Evolutionary conservation across 2,888 invertebrate species (phyloP), one percentile per base, ranked within the genome.

Genomic region (Caenorhabditis zanzibari): DNA sequence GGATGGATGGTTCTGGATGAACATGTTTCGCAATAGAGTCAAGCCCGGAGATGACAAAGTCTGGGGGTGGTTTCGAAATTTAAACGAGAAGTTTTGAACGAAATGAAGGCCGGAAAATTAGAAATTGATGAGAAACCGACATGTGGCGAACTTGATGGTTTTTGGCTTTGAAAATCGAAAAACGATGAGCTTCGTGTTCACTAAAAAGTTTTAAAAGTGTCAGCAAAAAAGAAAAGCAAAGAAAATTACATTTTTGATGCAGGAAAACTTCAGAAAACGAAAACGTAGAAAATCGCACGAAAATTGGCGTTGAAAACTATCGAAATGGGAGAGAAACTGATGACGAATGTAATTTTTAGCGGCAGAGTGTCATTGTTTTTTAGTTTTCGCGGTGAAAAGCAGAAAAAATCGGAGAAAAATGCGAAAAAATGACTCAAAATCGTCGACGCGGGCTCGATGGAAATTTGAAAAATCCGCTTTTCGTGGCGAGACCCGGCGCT

Each of bases 401-500:
- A 47, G 4, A 9, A 52, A 32, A 68, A 69, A 56, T 24, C 22
- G 19, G 12, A 0, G 28, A 14, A n/a, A 77, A 77, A 59, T 32
- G 16, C 7, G 32, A 59, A 49, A 49, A 26, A 41, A 32, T 77
- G 76, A 77, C 56, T 58, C 68, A 68, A 35, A 22, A n/a, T 58
- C 66, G 58, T 10, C 7, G 38, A 12, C 6, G 63, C 74, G 63
- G n/a, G 59, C 59, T 59, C 59, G 16, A 41, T 58, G 64, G 26
- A 26, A 58, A 64, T 66, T 75, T 56, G 56, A 58, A 63, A 75
- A 75, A 66, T 56, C 35, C n/a, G 5, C 6, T 4, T 10, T 35
- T 75, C 75, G 75, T 66, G 64, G 66, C 58, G 75, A 75, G 75
- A 75, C 75, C 75, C 75, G 66, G 10, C 64, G 41, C 54, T 0